A percentile compares a stretch with the other conserved stretches of the same genome.
These are phyloP conservation scores for Plestiodon gilberti DNA, from an alignment of 2,113 vertebrate species.

Conservation along the genomic window DNA sequence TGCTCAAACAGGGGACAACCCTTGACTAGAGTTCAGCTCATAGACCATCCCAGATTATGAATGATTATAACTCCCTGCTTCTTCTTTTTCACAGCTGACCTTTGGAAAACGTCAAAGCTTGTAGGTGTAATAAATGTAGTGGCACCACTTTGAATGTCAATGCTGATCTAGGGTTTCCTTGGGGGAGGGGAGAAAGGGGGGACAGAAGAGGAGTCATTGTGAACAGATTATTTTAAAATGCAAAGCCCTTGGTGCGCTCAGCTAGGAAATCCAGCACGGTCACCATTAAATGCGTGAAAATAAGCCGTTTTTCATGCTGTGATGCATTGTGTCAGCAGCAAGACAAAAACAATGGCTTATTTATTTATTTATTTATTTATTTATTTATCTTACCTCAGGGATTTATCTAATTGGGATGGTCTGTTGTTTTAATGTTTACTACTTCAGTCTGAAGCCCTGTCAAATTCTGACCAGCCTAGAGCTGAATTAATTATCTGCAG, in stretches of 20 bases:
- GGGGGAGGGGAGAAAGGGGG: not conserved
- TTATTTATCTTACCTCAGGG: slow-evolving; percentile 51
- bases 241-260: slow-evolving; percentile 63
- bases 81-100: slow-evolving; percentile 37
- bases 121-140: not conserved
- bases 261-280: slow-evolving; percentile 58
- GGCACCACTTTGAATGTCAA: not conserved
- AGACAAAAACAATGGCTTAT: slow-evolving; percentile 61
- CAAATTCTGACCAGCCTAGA: slow-evolving; percentile 36
- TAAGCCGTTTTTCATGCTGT: slow-evolving; percentile 55
- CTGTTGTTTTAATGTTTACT: slow-evolving; percentile 43
- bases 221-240: slow-evolving; percentile 67
- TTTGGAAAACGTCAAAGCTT: slow-evolving; percentile 20
- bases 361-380: slow-evolving; percentile 13
- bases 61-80: slow-evolving; percentile 53
- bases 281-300: slow-evolving; percentile 62
- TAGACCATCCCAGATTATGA: slow-evolving; percentile 44
- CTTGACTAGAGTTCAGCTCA: not conserved
- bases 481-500: slow-evolving; percentile 37
- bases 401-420: slow-evolving; percentile 50
- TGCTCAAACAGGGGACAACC: slow-evolving; percentile 14
- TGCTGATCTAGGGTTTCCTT: slow-evolving; percentile 44
- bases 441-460: slow-evolving; percentile 29
- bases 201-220: slow-evolving; percentile 50
- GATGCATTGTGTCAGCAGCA: slow-evolving; percentile 62